Conservation (phyloP, 2,797 vertebrate genomes). For the Steatocranus sp. region DNA sequence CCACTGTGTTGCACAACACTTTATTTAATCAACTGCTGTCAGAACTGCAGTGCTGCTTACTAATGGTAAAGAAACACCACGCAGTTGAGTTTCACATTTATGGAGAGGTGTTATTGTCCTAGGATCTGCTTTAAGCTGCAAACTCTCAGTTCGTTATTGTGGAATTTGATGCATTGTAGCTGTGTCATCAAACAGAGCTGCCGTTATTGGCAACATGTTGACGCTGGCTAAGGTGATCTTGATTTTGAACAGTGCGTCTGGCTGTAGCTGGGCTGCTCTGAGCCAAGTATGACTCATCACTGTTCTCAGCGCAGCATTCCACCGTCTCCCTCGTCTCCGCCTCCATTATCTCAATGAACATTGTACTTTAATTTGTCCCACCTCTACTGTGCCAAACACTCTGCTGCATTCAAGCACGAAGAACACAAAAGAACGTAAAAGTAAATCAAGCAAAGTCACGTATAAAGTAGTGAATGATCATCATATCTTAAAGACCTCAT, state of each 20-base stretch:
- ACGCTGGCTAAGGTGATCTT: neutral
- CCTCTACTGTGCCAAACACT: neutral
- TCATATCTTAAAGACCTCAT: neutral
- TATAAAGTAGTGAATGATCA: neutral
- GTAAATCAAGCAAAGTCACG: neutral
- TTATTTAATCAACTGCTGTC: neutral
- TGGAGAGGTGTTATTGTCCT: neutral
- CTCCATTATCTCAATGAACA: conserved; percentile 9
- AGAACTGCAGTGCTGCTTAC: neutral
- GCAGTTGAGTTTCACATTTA: neutral
- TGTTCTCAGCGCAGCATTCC: neutral
- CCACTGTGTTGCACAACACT: neutral
- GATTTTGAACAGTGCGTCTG: neutral
- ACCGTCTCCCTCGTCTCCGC: neutral
- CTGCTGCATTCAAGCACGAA: neutral
- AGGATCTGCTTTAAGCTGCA: rapidly evolving
- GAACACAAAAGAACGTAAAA: neutral
- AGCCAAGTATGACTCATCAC: conserved; percentile 29
- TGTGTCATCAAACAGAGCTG: neutral
- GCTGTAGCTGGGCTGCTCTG: neutral
- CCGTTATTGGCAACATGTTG: neutral
- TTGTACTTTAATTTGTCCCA: neutral
- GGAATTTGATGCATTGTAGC: neutral
- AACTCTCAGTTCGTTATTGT: rapidly evolving
- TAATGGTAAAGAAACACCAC: neutral